phyloP scores from a whole-genome alignment of 2,797 vertebrate genomes.

The Manis javanica region DNA sequence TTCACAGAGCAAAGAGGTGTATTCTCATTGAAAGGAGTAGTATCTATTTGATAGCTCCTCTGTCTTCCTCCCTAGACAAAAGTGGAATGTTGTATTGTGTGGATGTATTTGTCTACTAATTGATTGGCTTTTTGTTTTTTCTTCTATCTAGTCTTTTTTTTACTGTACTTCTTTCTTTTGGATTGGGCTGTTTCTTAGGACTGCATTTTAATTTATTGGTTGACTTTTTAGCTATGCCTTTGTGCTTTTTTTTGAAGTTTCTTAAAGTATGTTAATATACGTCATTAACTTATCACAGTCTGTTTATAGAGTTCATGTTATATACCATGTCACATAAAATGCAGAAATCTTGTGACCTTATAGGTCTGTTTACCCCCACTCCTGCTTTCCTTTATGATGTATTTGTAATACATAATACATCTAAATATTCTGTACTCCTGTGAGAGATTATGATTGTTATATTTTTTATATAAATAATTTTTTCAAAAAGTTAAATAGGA shows the following conservation, averaged over 20 bases:
- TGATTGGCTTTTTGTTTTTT: neutral
- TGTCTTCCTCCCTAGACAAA: neutral
- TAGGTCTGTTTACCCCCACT: neutral
- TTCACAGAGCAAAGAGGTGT: constrained; percentile 27
- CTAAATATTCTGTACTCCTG: neutral
- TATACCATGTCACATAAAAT: neutral
- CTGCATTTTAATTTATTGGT: constrained; percentile 40
- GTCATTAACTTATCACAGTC: constrained; percentile 47
- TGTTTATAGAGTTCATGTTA: constrained; percentile 54
- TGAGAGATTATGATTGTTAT: neutral
- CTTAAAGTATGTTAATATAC: constrained; percentile 16
- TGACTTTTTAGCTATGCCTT: neutral
- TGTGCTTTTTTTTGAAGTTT: neutral
- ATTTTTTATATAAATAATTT: constrained; percentile 32
- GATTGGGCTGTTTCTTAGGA: constrained; percentile 15
- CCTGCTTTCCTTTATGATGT: neutral
- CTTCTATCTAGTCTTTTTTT: neutral
- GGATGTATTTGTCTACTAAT: constrained; percentile 1
- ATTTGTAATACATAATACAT: neutral
- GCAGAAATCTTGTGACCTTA: neutral
- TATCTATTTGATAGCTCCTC: neutral
- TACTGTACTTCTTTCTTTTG: neutral
- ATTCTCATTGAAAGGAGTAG: neutral
- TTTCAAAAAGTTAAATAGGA: constrained; percentile 33
- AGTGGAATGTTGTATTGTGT: constrained; percentile 14